Conservation (phyloP, 2,113 vertebrate genomes). For the Catharus bicknelli region DNA sequence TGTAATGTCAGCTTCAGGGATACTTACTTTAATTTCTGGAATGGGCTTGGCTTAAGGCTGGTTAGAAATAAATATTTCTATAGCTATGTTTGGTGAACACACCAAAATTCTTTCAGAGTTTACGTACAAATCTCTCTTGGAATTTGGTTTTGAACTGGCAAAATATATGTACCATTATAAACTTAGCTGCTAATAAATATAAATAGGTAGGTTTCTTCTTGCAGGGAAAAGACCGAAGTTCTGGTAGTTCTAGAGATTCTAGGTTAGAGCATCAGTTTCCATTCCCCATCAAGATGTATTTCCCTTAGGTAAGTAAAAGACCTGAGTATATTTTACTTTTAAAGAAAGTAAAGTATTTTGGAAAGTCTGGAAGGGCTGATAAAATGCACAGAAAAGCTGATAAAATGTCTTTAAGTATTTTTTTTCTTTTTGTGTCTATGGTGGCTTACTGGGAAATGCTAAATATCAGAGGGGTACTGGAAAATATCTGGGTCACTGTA, state of each 20-base stretch:
- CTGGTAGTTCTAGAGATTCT: neutral
- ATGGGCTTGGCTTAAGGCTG: neutral
- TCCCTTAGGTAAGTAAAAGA: neutral
- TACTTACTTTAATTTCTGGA: neutral
- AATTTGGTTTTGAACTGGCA: neutral
- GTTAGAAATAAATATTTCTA: rapidly evolving
- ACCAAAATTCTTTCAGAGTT: neutral
- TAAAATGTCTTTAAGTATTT: neutral
- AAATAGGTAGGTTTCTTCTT: neutral
- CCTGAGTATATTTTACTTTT: neutral
- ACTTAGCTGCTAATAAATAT: neutral
- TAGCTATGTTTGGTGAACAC: neutral
- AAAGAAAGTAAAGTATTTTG: neutral
- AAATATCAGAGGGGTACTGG: neutral
- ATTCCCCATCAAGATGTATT: neutral
- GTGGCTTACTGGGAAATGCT: neutral
- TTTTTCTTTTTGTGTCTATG: neutral
- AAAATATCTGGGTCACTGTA: neutral
- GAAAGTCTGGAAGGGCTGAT: neutral
- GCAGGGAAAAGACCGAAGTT: neutral
- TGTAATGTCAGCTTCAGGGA: neutral
- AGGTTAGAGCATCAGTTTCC: neutral
- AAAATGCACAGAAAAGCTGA: neutral
- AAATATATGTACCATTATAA: neutral
- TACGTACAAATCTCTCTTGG: neutral